These are phyloP conservation scores for Dolichomitus sp. DNA, from an alignment of 2,888 invertebrate genomes.

Conservation along the genomic window DNA sequence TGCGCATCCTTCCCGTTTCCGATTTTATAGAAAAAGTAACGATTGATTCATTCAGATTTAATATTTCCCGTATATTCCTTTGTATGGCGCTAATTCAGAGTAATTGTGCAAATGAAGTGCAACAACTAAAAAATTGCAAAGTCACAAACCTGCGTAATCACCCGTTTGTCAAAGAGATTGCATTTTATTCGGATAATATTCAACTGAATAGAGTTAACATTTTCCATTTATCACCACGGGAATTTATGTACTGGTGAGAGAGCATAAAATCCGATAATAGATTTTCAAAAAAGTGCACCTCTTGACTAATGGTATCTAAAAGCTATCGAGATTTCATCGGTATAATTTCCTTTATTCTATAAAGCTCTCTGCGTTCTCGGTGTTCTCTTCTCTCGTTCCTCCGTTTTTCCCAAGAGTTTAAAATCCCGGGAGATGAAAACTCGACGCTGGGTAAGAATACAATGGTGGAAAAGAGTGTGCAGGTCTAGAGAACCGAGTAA, in stretches of 20 bases:
- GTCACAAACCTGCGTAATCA: background rate
- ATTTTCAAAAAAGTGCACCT: conserved; percentile 16
- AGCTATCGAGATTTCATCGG: conserved; percentile 47
- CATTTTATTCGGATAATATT: background rate
- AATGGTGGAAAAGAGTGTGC: conserved; percentile 26
- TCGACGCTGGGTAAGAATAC: conserved; percentile 50
- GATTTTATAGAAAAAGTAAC: too few relatives aligned
- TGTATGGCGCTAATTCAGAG: too few relatives aligned
- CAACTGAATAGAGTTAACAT: background rate
- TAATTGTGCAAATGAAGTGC: too few relatives aligned
- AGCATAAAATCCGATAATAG: conserved; percentile 20
- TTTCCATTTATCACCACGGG: background rate
- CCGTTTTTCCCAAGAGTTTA: conserved; percentile 1
- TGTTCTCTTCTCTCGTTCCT: background rate
- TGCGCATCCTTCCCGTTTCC: too few relatives aligned
- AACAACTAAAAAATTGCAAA: background rate
- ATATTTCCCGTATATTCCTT: too few relatives aligned
- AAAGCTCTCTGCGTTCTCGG: conserved; percentile 8
- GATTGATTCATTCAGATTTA: too few relatives aligned
- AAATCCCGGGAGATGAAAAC: conserved; percentile 48
- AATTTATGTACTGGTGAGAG: background rate
- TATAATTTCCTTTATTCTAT: conserved; percentile 51
- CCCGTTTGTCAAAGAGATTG: background rate
- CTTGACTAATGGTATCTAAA: conserved; percentile 30
- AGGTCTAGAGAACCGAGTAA: conserved; percentile 23